A percentile compares a stretch with the other conserved stretches of the same genome.
These are phyloP conservation scores for Cheilosia urbana DNA, from an alignment of 2,888 invertebrate species.

Conservation along the genomic window DNA sequence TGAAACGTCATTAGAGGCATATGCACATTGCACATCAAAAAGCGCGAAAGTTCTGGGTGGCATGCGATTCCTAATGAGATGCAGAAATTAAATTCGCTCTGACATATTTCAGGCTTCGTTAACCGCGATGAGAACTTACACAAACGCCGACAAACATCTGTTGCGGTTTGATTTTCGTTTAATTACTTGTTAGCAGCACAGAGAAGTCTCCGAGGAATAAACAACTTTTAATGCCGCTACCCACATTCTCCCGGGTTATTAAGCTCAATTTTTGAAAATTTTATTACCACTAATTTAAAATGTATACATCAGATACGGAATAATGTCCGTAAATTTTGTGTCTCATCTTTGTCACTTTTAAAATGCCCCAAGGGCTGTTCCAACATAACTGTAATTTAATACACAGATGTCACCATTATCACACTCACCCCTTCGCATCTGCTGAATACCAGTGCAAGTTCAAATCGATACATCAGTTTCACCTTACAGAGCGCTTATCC, in stretches of 20 bases:
- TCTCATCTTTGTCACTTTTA: slow-evolving; percentile 43
- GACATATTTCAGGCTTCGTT: slow-evolving; percentile 40
- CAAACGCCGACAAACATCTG: slow-evolving; percentile 24
- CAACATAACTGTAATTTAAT: slow-evolving; percentile 83
- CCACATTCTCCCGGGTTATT: slow-evolving; percentile 1
- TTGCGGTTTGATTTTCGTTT: background rate
- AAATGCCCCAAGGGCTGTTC: slow-evolving; percentile 71
- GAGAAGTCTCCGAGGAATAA: background rate
- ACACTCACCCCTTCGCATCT: slow-evolving; percentile 74
- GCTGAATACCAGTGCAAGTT: slow-evolving; percentile 29
- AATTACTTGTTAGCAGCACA: background rate
- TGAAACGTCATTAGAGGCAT: background rate
- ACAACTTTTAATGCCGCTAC: background rate
- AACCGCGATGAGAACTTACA: slow-evolving; percentile 16
- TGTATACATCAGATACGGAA: slow-evolving; percentile 11
- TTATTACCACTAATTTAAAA: slow-evolving; percentile 58
- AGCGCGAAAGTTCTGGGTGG: slow-evolving; percentile 54
- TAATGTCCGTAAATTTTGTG: slow-evolving; percentile 28
- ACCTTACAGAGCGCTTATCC: slow-evolving; percentile 28
- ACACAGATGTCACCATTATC: slow-evolving; percentile 84
- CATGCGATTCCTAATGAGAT: slow-evolving; percentile 52
- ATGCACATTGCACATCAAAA: slow-evolving; percentile 33
- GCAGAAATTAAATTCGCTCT: slow-evolving; percentile 41
- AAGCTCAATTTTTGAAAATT: slow-evolving; percentile 39
- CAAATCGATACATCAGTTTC: slow-evolving; percentile 62